Percentiles rank a stretch among this genome's conserved stretches.
Evolutionary conservation across 2,888 invertebrate species (phyloP).

Genomic region (Pollenia griseotomentosa): DNA sequence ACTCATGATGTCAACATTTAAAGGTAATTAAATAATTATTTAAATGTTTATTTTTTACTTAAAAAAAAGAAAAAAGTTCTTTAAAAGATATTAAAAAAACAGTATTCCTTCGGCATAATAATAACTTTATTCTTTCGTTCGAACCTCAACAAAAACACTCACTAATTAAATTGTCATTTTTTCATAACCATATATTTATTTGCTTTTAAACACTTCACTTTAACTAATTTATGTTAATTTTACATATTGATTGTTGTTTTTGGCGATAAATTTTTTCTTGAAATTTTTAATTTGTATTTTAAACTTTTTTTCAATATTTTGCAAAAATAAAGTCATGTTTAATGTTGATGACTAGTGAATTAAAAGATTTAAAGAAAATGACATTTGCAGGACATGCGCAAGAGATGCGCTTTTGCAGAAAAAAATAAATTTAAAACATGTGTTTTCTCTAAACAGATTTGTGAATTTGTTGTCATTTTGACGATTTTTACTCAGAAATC

Average conservation of each 20-base stretch:
- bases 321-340: constrained; percentile 64
- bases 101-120: too few species aligned
- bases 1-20: not conserved
- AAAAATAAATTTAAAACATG: constrained; percentile 7
- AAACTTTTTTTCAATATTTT: constrained; percentile 60
- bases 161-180: not conserved
- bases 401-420: constrained; percentile 32
- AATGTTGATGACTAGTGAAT: constrained; percentile 7
- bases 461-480: not conserved
- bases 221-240: constrained; percentile 48
- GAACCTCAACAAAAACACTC: not conserved
- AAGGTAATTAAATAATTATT: not conserved
- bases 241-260: constrained; percentile 58
- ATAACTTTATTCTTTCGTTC: too few species aligned
- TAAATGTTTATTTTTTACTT: not conserved
- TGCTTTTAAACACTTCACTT: not conserved
- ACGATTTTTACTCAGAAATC: too few species aligned
- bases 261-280: constrained; percentile 53
- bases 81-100: too few species aligned
- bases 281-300: constrained; percentile 59
- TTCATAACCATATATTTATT: too few species aligned
- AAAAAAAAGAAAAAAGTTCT: not conserved
- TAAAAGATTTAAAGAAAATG: constrained; percentile 18
- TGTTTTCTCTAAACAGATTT: constrained; percentile 15
- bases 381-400: constrained; percentile 54